Base-by-base conservation (phyloP, 2,797 vertebrate species). In the Mallotus villosus region DNA sequence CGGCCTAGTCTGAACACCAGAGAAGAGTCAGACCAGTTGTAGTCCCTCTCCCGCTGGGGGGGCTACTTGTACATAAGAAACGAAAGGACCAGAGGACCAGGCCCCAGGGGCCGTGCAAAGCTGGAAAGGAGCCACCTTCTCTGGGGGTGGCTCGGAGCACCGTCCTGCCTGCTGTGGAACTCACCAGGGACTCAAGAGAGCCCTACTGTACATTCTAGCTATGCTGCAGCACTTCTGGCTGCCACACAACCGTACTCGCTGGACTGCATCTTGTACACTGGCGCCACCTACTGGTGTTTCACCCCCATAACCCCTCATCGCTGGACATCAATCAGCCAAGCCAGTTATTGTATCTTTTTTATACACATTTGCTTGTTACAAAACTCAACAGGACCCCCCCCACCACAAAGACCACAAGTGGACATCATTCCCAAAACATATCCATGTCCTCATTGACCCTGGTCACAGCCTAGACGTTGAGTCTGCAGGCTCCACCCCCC, bases 21-120 rank as follows among this genome's bases (percentile, higher is more conserved):
- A 74, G 88, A 84, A 34, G 86, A 85, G 79, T 81, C 80, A 1
- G 84, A 88, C 59, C 88, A 86, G 78, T 84, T 86, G 75, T 87
- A 90, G 81, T 64, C 16, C 1, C 22, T 53, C 27, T 69, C 67
- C 17, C 24, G 22, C 63, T 24, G 24, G 58, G 16, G 21, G 21
- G 66, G 73, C 77, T 82, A 66, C 34, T 59, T 69, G 70, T 57
- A 70, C 58, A 62, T 72, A 41, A 75, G 76, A 69, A 51, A 63
- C 66, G 64, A 70, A 74, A 62, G 51, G 80, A 76, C 65, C 68
- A 5, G 71, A 74, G 78, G 63, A 77, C 68, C 67, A 41, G 68
- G 69, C 72, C 82, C 70, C 74, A 66, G 59, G 79, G 49, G 77
- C 68, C 62, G 32, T 24, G 22, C 3, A 11, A 78, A 68, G 71